These are phyloP conservation scores for Climacteris rufus DNA, from an alignment of 2,113 vertebrate species.

Conservation along the genomic window DNA sequence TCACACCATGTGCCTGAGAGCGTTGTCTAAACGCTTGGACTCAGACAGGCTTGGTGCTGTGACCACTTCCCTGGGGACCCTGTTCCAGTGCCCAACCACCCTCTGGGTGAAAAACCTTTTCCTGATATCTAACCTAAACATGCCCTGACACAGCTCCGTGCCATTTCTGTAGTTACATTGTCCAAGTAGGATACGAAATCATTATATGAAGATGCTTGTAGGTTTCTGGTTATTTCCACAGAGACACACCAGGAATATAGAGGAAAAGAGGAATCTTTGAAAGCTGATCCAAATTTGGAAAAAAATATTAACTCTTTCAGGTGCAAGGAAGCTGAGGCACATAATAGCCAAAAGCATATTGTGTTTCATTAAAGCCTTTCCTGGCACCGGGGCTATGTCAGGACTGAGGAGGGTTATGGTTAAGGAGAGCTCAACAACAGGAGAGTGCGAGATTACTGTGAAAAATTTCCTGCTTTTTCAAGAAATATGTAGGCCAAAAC, in stretches of 20 bases:
- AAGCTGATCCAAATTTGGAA: neutral
- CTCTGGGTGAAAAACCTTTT: neutral
- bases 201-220: fast-evolving
- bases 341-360: neutral
- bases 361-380: neutral
- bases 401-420: neutral
- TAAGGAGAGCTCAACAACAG: neutral
- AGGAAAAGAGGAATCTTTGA: neutral
- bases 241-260: fast-evolving
- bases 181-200: neutral
- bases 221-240: neutral
- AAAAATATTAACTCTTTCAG: neutral
- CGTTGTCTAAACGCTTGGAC: neutral
- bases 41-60: neutral
- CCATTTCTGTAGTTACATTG: fast-evolving
- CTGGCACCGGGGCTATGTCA: fast-evolving
- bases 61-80: neutral
- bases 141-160: neutral
- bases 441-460: neutral
- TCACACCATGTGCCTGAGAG: neutral
- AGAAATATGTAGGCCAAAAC: neutral
- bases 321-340: neutral
- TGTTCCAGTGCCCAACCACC: neutral
- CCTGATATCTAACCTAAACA: too few relatives aligned
- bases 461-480: neutral